phyloP scores from a whole-genome alignment of 2,888 invertebrate genomes.

The Piscicola geometra region DNA sequence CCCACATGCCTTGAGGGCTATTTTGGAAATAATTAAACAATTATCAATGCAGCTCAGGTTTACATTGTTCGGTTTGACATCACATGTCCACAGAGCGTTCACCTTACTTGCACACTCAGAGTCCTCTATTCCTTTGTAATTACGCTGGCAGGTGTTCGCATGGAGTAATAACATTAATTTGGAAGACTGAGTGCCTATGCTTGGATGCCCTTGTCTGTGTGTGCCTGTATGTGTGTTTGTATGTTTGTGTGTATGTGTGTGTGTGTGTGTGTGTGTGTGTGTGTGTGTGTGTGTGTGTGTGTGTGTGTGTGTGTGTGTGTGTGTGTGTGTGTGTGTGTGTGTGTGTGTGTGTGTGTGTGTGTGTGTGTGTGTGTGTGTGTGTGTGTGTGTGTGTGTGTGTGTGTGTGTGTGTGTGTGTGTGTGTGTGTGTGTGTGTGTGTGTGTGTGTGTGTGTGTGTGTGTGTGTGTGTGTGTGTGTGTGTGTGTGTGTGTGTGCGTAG shows the following conservation, averaged over 20 bases:
- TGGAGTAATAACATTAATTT: too few species aligned
- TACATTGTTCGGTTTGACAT: too few species aligned
- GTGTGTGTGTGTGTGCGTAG: constrained; percentile 13
- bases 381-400: constrained; percentile 19
- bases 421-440: constrained; percentile 19
- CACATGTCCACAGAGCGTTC: too few species aligned
- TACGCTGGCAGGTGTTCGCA: too few species aligned
- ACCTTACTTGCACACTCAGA: too few species aligned
- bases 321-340: constrained; percentile 21
- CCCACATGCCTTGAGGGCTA: too few species aligned
- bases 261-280: constrained; percentile 11
- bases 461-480: constrained; percentile 24
- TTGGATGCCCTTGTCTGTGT: constrained; percentile 1
- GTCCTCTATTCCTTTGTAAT: too few species aligned
- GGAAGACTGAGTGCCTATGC: too few species aligned
- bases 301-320: constrained; percentile 22
- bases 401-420: constrained; percentile 16
- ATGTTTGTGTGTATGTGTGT: constrained; percentile 1
- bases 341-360: constrained; percentile 22
- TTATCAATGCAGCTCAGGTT: too few species aligned
- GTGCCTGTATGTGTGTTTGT: constrained; percentile 11
- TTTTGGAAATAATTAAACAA: too few species aligned
- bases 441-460: constrained; percentile 17
- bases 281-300: constrained; percentile 22
- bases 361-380: constrained; percentile 22